Percentiles rank a stretch among this genome's conserved stretches.
Conservation (phyloP, 2,888 invertebrate species). For the Mactromeris polynyma region DNA sequence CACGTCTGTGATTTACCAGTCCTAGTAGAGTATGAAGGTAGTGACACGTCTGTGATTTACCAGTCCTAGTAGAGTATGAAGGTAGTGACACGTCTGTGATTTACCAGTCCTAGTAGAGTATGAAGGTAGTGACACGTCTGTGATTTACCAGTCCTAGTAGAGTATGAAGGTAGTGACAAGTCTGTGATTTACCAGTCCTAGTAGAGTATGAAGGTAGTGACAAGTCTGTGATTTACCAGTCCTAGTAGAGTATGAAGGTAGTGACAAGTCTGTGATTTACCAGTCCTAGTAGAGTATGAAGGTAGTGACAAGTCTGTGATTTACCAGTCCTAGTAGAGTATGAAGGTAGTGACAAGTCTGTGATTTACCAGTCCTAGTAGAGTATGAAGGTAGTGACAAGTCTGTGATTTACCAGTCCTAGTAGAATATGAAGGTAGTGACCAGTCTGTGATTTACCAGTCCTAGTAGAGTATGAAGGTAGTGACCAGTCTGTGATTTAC, state of each 20-base stretch:
- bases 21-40: neutral
- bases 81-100: neutral
- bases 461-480: neutral
- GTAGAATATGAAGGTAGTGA: neutral
- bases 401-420: neutral
- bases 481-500: neutral
- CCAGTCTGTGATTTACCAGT: neutral
- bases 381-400: neutral
- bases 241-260: neutral
- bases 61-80: neutral
- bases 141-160: neutral
- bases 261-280: neutral
- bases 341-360: neutral
- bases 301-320: neutral
- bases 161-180: neutral
- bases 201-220: neutral
- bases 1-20: neutral
- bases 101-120: neutral
- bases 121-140: neutral
- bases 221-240: neutral
- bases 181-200: neutral
- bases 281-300: neutral
- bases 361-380: neutral
- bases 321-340: neutral
- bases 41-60: neutral